These are phyloP conservation scores for Caenorhabditis becei DNA, from an alignment of 2,888 invertebrate species.

Conservation along the genomic window DNA sequence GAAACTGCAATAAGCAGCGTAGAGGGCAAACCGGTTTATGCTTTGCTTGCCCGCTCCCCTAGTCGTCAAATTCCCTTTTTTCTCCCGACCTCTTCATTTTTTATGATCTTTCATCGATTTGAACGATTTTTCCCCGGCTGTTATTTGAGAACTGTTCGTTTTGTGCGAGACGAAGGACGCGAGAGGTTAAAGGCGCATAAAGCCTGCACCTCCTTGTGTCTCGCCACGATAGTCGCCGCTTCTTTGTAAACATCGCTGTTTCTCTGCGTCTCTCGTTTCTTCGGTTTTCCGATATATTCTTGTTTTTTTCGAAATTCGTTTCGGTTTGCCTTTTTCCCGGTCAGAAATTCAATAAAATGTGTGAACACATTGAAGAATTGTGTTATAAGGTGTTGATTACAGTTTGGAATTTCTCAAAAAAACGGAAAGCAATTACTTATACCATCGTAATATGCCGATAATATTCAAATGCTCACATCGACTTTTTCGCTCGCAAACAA, in stretches of 20 bases:
- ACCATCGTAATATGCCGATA: no score
- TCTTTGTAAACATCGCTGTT: conserved; percentile 15
- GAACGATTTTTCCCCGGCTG: conserved; percentile 19
- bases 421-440: no score
- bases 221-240: conserved; percentile 17
- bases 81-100: conserved; percentile 17
- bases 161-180: conserved; percentile 13
- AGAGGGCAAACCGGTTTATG: conserved; percentile 16
- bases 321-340: not conserved
- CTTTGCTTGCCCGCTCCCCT: not conserved
- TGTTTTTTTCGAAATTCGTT: conserved; percentile 5
- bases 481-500: no score
- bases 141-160: not conserved
- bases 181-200: conserved; percentile 35
- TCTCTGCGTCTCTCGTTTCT: conserved; percentile 23
- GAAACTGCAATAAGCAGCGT: not conserved
- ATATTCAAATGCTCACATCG: no score
- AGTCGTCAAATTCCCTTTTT: not conserved
- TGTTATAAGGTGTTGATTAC: no score
- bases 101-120: conserved; percentile 23
- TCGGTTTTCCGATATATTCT: conserved; percentile 12
- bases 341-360: no score
- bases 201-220: not conserved
- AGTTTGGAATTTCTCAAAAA: no score
- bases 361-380: no score